A percentile compares a stretch with the other conserved stretches of the same genome.
Conservation (phyloP, 2,888 invertebrate species). For the Clusia tigrina region DNA sequence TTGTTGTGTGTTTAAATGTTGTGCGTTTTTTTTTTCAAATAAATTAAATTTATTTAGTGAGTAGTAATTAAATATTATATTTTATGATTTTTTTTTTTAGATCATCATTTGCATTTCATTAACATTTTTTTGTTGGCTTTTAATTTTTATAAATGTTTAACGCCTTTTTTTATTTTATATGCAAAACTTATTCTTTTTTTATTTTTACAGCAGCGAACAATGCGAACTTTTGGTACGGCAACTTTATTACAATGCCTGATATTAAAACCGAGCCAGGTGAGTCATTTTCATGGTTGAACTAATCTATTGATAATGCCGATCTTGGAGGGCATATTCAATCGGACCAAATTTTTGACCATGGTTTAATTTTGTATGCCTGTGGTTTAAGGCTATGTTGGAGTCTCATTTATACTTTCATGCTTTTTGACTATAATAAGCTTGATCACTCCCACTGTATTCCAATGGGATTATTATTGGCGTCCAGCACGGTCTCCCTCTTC, state of each 20-base stretch:
- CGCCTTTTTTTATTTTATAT: not conserved
- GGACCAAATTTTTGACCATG: no score
- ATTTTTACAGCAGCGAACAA: constrained; percentile 2
- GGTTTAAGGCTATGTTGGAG: no score
- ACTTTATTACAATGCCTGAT: constrained; percentile 32
- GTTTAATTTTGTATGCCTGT: no score
- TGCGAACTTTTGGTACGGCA: constrained; percentile 24
- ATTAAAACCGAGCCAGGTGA: constrained; percentile 54
- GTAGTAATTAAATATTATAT: not conserved
- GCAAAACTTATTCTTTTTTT: not conserved
- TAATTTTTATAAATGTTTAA: not conserved
- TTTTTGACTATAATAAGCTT: no score
- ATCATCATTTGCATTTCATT: not conserved
- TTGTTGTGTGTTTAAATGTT: not conserved
- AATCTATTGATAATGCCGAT: no score
- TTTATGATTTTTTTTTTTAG: not conserved
- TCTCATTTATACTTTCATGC: no score
- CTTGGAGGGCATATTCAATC: no score
- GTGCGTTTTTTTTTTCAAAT: constrained; percentile 1
- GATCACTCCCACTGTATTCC: no score
- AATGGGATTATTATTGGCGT: no score
- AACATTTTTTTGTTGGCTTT: not conserved
- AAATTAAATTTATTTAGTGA: not conserved
- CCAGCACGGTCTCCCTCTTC: no score
- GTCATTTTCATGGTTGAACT: no score